Conservation (phyloP, 1,140 invertebrate species). For the Ditylenchus dipsaci region DNA sequence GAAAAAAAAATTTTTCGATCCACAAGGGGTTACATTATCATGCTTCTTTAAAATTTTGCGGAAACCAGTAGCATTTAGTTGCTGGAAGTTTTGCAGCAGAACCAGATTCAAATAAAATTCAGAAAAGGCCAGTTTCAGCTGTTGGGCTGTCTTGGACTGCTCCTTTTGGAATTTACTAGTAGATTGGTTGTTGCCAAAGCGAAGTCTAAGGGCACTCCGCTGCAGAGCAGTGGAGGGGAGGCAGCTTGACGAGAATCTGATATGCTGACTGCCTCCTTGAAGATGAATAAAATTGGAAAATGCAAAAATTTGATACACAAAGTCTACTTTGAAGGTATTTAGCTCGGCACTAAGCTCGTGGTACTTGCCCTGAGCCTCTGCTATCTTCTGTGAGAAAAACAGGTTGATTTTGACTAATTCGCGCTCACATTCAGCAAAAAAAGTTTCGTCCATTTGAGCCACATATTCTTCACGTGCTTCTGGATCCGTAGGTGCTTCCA, state of each 20-base stretch:
- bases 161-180: slow-evolving; percentile 48
- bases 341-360: slow-evolving; percentile 47
- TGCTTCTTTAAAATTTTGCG: slow-evolving; percentile 99
- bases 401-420: slow-evolving; percentile 64
- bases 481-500: slow-evolving; percentile 48
- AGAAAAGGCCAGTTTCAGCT: slow-evolving; percentile 90
- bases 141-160: slow-evolving; percentile 72
- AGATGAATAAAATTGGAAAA: slow-evolving; percentile 26
- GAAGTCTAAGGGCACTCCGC: slow-evolving; percentile 24
- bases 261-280: slow-evolving; percentile 41
- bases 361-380: slow-evolving; percentile 56
- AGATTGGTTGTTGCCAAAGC: slow-evolving; percentile 24
- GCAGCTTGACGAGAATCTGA: slow-evolving; percentile 18
- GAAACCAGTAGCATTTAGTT: slow-evolving; percentile 97
- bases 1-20: slow-evolving; percentile 87
- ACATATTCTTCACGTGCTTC: slow-evolving; percentile 51
- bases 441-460: slow-evolving; percentile 61
- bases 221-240: slow-evolving; percentile 8
- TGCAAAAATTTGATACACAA: background rate
- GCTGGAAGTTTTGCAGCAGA: slow-evolving; percentile 73
- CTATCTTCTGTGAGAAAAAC: slow-evolving; percentile 60
- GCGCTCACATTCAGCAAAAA: slow-evolving; percentile 63
- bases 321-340: slow-evolving; percentile 18
- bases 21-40: slow-evolving; percentile 74
- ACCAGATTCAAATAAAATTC: slow-evolving; percentile 98